A percentile compares a stretch with the other conserved stretches of the same genome.
phyloP scores from a whole-genome alignment of 1,140 invertebrate genomes.

The Metopolophium dirhodum region DNA sequence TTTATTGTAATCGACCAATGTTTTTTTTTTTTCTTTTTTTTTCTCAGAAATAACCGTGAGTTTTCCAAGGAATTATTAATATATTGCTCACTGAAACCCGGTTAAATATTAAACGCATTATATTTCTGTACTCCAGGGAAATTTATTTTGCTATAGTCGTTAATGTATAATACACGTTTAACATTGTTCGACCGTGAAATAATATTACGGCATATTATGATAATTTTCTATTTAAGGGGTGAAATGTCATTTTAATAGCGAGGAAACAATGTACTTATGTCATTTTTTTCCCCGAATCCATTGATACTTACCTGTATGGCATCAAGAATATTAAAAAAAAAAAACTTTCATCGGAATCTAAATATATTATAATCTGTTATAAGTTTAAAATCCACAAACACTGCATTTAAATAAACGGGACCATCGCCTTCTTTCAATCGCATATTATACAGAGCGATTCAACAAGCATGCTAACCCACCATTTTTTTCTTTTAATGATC shows the following conservation, averaged over 20 bases:
- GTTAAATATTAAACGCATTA: not conserved
- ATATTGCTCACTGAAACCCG: not conserved
- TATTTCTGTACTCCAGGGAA: not conserved
- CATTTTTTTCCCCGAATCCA: not conserved
- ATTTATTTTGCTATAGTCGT: not conserved
- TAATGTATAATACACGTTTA: not conserved
- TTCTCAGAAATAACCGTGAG: not conserved
- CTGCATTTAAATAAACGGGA: not conserved
- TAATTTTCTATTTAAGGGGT: not conserved
- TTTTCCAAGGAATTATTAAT: conserved; percentile 8
- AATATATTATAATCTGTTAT: not conserved
- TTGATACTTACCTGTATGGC: not conserved
- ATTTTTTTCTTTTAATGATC: not conserved
- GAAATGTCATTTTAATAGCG: not conserved
- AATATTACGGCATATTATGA: not conserved
- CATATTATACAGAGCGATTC: not conserved
- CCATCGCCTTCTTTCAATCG: not conserved
- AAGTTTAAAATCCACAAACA: not conserved
- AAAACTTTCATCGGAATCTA: not conserved
- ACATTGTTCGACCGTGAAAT: conserved; percentile 17
- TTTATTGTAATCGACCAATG: not conserved
- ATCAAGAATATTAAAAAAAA: not conserved
- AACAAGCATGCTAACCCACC: not conserved
- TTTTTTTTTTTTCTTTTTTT: not conserved
- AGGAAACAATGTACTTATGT: not conserved